phyloP scores from a whole-genome alignment of 2,797 vertebrate species.

The Epinephelus malabaricus region DNA sequence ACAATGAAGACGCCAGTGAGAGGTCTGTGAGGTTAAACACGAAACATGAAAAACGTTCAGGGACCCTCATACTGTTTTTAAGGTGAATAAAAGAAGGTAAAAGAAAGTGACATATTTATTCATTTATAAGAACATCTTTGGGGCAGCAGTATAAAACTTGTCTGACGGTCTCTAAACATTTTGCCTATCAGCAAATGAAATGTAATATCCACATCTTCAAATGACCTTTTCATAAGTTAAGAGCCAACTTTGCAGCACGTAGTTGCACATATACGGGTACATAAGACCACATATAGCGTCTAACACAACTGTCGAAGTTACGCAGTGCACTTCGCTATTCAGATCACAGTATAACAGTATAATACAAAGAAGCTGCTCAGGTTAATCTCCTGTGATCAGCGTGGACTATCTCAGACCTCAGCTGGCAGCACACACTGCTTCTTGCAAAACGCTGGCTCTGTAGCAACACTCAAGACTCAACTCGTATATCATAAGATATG shows the following conservation, averaged over 20 bases:
- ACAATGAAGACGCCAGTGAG: background rate
- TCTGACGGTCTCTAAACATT: background rate
- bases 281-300: background rate
- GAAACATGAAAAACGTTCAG: background rate
- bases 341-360: background rate
- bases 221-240: background rate
- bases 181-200: slow-evolving; percentile 3
- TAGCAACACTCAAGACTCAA: background rate
- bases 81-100: background rate
- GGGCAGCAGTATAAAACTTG: background rate
- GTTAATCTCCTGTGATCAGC: background rate
- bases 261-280: background rate
- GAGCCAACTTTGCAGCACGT: background rate
- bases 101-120: background rate
- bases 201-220: background rate
- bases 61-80: background rate
- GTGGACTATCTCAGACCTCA: background rate
- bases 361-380: background rate
- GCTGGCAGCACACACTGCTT: background rate
- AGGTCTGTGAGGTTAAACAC: background rate
- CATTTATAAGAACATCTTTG: background rate
- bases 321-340: background rate
- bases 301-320: background rate
- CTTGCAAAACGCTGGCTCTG: background rate
- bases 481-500: slow-evolving; percentile 5